Evolutionary conservation across 1,140 invertebrate species (phyloP), one percentile per base, ranked within the genome.

Genomic region (Oppia nitens): DNA sequence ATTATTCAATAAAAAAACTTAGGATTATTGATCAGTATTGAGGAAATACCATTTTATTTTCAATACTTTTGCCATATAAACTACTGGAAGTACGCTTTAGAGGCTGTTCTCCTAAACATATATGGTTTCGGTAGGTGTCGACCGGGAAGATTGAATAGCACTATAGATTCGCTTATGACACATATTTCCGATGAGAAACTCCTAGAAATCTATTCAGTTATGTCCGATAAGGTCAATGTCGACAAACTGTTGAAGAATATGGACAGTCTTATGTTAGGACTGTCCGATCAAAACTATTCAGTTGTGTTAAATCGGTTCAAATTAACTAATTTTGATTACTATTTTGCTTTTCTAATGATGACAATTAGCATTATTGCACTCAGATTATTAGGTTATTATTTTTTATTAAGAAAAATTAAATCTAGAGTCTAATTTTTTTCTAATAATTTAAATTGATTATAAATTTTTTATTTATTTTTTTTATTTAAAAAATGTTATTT

Each of bases 1-100:
- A 25, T 83, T 83, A 40, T 84, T 86, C 25, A 92, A 92, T 60
- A 89, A 87, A 14, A 72, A 40, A 9, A 17, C 17, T 9, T 71
- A 62, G 91, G 32, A 9, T 40, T 40, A 6, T 9, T 40, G 32
- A 40, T 40, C 17, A 6, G 6, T 40, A 40, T 40, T 17, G 17
- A 40, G 6, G 32, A 40, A 9, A 40, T 40, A 40, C 32, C 32
- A 6, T 6, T 9, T 9, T 40, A 40, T 40, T 40, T 40, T 40
- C 32, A 17, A 40, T 40, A 17, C 6, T 17, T 40, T 9, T 9
- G 6, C 17, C 17, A 17, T 6, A 9, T 17, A 9, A 40, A 40
- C 17, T 40, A 9, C 32, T 9, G 6, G 6, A 6, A 17, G 32
- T 40, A 9, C 32, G 32, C 32, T 40, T 40, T 40, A 40, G 32